Base-by-base conservation (phyloP, 1,140 invertebrate genomes). In the Monochamus saltuarius region DNA sequence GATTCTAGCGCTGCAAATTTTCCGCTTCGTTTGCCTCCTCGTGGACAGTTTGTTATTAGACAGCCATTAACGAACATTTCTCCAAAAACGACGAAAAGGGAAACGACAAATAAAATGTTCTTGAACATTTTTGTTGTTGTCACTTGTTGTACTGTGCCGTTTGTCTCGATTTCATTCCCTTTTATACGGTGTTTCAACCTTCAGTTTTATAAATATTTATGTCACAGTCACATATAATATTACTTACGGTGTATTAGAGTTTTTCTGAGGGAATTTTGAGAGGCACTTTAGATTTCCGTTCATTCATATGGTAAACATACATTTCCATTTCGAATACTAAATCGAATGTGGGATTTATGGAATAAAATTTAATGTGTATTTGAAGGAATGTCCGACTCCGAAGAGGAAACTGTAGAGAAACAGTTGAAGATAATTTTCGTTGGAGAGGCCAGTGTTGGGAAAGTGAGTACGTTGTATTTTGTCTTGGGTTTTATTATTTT, bases 401-500 rank as follows among this genome's bases (percentile, higher is more conserved):
- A 87, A 65, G 87, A 89, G 61, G 84, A 87, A 58, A 73, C 74
- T 65, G 66, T 79, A 47, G 85, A 87, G 70, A 87, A 83, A 77
- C 84, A 87, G 72, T 73, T 93, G 57, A 93, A 94, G 79, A 83
- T 94, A 68, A 87, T 90, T 16, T 76, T 94, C 50, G 79, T 94
- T 64, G 92, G 92, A 13, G 90, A 94, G 76, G 82, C 88, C 46
- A 82, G 82, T 63, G 86, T 85, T 70, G 92, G 92, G 69, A 95
- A 95, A 83, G 92, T 94, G 81, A 38, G 61, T 55, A 42, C 52
- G 7, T 29, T 29, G 22, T 29, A 29, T 42, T 42, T 42, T 42
- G 4, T 3, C 39, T 42, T 42, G 16, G n/a, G 16, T 7, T 42
- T n/a, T 42, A 7, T 7, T 7, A 42, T 42, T 42, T 3, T 42